Base-by-base conservation (phyloP, 2,888 invertebrate genomes). In the Apamea crenata region DNA sequence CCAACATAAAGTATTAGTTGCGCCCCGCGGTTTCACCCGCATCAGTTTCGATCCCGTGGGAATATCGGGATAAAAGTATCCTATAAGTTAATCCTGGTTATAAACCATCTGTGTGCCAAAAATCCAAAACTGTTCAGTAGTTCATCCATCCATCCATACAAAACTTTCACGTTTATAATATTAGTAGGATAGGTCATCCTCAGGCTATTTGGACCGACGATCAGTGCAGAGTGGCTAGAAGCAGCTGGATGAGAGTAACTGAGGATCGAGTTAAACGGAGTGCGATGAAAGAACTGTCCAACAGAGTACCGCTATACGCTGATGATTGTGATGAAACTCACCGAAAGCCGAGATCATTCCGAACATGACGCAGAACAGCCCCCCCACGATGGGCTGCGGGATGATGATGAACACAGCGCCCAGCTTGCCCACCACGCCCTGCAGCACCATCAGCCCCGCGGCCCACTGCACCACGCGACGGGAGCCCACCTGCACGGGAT, bases 261-360 rank as follows among this genome's bases (percentile, higher is more conserved):
- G 0, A 14, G 6, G 25, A 65, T 65, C 32, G 18, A 32, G 18
- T 21, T 29, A 21, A 21, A 21, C 5, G 1, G 10, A 0, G 63
- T 65, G 32, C 21, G 16, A 44, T 44, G 40, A 2, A 12, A 25
- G 25, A 47, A 0, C 1, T 40, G 8, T 18, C 29, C 68, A 68
- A 12, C 21, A 21, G 3, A 44, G 6, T 14, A 36, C 12, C 16
- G 25, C 36, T 65, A 21, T 6, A 67, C 10, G n/a, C n/a, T 67
- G 32, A 8, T 21, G 25, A 12, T 12, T 14, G 29, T 29, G 5
- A 65, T 21, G 2, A 0, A 47, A 77, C 95, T 94, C 87, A 98
- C 98, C 98, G 87, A 98, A 98, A 0, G 98, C 98, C 2, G 98
- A 97, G 80, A 98, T 98, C 98, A 98, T 98, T 77, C 98, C 98